These are phyloP conservation scores for Drosophila pseudotalamancana DNA, from an alignment of 2,888 invertebrate species.

Conservation along the genomic window DNA sequence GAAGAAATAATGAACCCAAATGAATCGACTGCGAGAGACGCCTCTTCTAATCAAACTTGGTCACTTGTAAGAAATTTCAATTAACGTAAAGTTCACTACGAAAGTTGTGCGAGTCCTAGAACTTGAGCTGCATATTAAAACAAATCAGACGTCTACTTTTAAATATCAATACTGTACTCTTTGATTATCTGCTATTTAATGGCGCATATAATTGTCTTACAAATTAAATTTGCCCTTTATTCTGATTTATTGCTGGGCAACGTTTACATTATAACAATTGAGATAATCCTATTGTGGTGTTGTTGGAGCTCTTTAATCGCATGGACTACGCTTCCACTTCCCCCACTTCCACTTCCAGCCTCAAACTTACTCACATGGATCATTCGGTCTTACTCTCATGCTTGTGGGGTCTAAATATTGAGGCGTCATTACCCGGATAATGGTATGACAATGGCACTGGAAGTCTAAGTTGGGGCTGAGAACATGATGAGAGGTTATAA, in stretches of 20 bases:
- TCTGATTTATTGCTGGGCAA: slow-evolving; percentile 46
- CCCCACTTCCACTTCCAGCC: too few species aligned
- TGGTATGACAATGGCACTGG: slow-evolving; percentile 24
- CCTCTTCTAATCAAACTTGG: neutral
- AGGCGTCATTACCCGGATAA: slow-evolving; percentile 65
- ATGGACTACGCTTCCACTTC: too few species aligned
- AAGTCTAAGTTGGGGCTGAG: neutral
- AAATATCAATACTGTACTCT: too few species aligned
- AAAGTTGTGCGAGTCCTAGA: neutral
- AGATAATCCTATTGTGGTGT: slow-evolving; percentile 78
- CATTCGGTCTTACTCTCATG: too few species aligned
- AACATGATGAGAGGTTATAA: slow-evolving; percentile 17
- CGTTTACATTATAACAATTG: too few species aligned
- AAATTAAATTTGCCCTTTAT: slow-evolving; percentile 51
- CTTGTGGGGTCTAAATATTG: slow-evolving; percentile 74
- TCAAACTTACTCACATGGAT: too few species aligned
- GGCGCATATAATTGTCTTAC: too few species aligned
- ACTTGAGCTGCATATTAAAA: neutral
- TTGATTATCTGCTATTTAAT: too few species aligned
- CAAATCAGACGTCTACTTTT: too few species aligned
- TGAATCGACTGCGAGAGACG: neutral
- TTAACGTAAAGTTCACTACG: neutral
- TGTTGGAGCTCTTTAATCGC: slow-evolving; percentile 59
- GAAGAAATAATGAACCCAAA: neutral
- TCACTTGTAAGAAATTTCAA: neutral